Evolutionary conservation across 2,888 invertebrate genomes (phyloP).

Genomic region (Leptothorax acervorum): DNA sequence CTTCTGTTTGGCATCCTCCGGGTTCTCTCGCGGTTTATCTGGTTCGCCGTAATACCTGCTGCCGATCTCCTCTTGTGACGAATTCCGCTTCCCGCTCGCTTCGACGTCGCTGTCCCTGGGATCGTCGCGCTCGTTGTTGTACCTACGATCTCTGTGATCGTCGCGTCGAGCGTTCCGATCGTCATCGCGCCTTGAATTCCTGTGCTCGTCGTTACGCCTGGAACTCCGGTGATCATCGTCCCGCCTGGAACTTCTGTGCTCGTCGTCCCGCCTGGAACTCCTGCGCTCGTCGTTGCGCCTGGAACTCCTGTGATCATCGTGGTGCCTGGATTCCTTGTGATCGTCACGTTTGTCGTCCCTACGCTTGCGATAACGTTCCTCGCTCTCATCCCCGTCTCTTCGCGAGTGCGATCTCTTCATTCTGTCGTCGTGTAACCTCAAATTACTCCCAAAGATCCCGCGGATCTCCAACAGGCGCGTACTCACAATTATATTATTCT

Average conservation of each 20-base stretch:
- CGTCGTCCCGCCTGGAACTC: not conserved
- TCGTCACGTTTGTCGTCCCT: constrained; percentile 34
- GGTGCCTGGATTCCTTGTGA: not conserved
- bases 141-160: not conserved
- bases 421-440: constrained; percentile 9
- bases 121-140: not conserved
- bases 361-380: constrained; percentile 40
- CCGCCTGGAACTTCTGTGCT: constrained; percentile 33
- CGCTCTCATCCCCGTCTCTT: constrained; percentile 51
- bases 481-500: not conserved
- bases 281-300: not conserved
- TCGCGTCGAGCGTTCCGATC: not conserved
- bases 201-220: constrained; percentile 26
- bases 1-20: constrained; percentile 80
- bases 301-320: not conserved
- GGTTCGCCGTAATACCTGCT: constrained; percentile 51
- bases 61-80: constrained; percentile 44
- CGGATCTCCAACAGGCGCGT: not conserved
- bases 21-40: constrained; percentile 18
- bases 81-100: not conserved
- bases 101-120: constrained; percentile 29
- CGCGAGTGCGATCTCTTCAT: constrained; percentile 67
- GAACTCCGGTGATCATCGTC: constrained; percentile 21
- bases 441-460: not conserved
- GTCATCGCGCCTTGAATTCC: constrained; percentile 2